Base-by-base conservation (phyloP, 2,113 vertebrate species). In the Silurus meridionalis region DNA sequence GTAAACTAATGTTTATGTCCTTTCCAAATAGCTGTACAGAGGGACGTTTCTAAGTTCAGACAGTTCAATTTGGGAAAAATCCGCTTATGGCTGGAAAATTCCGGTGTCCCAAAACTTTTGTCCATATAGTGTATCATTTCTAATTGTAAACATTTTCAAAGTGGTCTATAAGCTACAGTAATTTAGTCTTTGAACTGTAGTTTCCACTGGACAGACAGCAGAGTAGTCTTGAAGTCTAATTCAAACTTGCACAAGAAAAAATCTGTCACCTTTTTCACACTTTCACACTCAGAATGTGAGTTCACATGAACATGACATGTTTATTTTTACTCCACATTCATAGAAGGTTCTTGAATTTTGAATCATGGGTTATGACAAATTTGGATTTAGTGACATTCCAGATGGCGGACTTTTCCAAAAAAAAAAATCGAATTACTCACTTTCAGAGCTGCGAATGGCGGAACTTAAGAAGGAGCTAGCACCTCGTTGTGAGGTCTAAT, bases 401-500 rank as follows among this genome's bases (percentile, higher is more conserved):
- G 52, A 21, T 64, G 61, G 74, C 21, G 4, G 46, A 75, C 60
- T 64, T 78, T 64, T 46, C n/a, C 37, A 37, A 37, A 37, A 37
- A 37, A 37, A 50, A 61, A 66, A 85, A 79, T 37, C 52, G 13
- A 3, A 63, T 79, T 57, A 79, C 28, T 15, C 61, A 66, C 63
- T 79, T 67, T 66, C 48, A 6, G 72, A n/a, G 25, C 75, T 15
- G 50, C 48, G 52, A 78, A 78, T 23, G n/a, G 52, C n/a, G 9
- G 46, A 79, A 50, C 52, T 79, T 55, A 85, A n/a, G 50, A 79
- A 66, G 74, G 61, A 25, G 58, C 46, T 10, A 25, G 57, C 71
- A 52, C 46, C 75, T 85, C 63, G 17, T 78, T 21, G 11, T 37
- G 58, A 72, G 83, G 28, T 75, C 79, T 84, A 85, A 77, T 19